Evolutionary conservation across 2,113 vertebrate genomes (phyloP).

Genomic region (Indri indri): DNA sequence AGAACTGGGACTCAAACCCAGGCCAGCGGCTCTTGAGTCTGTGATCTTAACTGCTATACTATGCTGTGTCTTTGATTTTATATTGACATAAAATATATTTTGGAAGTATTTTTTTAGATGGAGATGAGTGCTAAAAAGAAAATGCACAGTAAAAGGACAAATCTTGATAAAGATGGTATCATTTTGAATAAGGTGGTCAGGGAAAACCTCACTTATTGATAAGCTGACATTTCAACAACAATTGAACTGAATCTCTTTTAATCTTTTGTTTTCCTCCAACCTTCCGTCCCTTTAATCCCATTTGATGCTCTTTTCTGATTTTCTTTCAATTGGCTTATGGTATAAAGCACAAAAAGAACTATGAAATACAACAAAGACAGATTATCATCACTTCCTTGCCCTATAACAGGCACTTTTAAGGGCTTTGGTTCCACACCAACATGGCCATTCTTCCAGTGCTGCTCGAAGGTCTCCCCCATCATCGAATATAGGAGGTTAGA

Average conservation of each 20-base stretch:
- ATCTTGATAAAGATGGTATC: neutral
- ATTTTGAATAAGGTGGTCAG: neutral
- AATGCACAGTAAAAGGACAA: neutral
- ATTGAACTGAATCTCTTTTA: neutral
- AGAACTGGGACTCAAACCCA: neutral
- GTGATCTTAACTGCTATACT: neutral
- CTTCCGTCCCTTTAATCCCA: slow-evolving; percentile 20
- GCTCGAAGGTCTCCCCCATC: neutral
- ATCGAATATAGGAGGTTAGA: neutral
- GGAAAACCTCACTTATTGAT: neutral
- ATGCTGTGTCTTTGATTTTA: neutral
- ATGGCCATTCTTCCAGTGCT: neutral
- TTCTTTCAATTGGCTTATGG: neutral
- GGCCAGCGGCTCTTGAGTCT: neutral
- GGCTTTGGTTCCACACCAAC: neutral
- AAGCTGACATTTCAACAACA: neutral
- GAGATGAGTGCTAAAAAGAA: neutral
- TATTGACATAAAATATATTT: neutral
- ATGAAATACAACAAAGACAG: neutral
- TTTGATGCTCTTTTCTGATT: slow-evolving; percentile 25
- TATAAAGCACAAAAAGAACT: neutral
- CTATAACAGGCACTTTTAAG: neutral
- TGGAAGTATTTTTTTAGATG: neutral
- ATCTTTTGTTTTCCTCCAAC: neutral
- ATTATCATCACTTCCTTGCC: neutral